A percentile compares a stretch with the other conserved stretches of the same genome.
Evolutionary conservation across 2,113 vertebrate species (phyloP).

Genomic region (Dolichotis patagonum): DNA sequence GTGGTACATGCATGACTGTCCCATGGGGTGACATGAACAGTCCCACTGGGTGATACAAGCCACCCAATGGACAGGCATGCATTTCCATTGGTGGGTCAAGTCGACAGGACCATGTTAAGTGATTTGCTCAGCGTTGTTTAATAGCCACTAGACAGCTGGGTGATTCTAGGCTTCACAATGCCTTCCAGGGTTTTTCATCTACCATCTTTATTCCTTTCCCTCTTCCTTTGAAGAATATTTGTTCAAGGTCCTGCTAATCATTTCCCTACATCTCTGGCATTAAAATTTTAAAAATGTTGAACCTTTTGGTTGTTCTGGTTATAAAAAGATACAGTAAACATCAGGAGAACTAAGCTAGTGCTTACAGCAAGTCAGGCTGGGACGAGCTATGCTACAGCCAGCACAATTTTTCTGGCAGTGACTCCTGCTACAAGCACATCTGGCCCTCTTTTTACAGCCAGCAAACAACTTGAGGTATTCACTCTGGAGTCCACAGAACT

Average conservation of each 20-base stretch:
- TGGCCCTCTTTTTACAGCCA: not conserved
- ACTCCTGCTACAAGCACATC: not conserved
- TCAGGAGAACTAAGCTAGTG: not conserved
- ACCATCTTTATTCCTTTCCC: not conserved
- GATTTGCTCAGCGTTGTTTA: no score
- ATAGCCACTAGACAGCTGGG: no score
- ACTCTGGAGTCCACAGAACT: not conserved
- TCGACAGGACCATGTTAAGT: not conserved
- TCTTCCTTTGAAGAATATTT: not conserved
- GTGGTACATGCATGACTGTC: not conserved
- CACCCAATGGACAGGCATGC: not conserved
- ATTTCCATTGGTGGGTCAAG: not conserved
- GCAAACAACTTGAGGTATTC: not conserved
- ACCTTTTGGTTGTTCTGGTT: not conserved
- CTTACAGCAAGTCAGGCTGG: not conserved
- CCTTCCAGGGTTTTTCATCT: not conserved
- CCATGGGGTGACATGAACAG: not conserved
- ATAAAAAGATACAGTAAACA: not conserved
- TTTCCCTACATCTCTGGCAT: not conserved
- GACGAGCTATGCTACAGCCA: not conserved
- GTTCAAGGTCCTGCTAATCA: not conserved
- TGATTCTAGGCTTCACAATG: not conserved
- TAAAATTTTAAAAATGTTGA: not conserved
- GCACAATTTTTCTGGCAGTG: fast-evolving
- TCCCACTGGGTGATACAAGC: not conserved